These are phyloP conservation scores for Schlechtendalia chinensis DNA, from an alignment of 1,140 invertebrate genomes.

Conservation along the genomic window DNA sequence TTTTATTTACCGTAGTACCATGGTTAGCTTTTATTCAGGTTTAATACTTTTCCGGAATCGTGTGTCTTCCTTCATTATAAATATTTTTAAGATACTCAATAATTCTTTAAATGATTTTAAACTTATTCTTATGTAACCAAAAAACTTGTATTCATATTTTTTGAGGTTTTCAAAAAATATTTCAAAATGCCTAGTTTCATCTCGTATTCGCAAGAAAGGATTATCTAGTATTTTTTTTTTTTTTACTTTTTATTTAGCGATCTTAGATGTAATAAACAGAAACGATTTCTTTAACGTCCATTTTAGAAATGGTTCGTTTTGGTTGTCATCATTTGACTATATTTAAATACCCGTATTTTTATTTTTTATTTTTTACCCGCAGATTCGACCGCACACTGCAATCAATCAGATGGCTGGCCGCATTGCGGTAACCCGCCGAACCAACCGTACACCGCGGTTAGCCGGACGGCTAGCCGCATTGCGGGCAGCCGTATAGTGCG, in stretches of 20 bases:
- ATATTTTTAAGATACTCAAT: background rate
- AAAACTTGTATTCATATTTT: background rate
- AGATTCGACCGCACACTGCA: too few relatives aligned
- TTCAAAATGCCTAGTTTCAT: too few relatives aligned
- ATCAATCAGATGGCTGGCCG: background rate
- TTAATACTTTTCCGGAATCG: too few relatives aligned
- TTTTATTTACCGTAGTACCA: too few relatives aligned
- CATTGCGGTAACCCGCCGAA: background rate
- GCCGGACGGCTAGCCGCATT: background rate
- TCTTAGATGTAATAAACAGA: background rate
- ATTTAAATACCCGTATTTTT: background rate
- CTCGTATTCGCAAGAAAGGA: background rate
- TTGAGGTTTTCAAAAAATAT: too few relatives aligned
- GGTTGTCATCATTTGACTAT: background rate
- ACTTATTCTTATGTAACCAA: background rate
- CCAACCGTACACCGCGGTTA: background rate
- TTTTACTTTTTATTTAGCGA: background rate
- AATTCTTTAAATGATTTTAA: slow-evolving; percentile 7
- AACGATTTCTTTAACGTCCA: background rate
- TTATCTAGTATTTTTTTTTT: background rate
- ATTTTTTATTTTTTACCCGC: background rate
- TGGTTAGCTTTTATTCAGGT: too few relatives aligned
- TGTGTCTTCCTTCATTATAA: too few relatives aligned
- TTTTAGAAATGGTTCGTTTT: background rate
- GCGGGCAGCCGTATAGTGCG: too few relatives aligned